phyloP scores from a whole-genome alignment of 2,797 vertebrate species.

The Myioborus melanocephalus region DNA sequence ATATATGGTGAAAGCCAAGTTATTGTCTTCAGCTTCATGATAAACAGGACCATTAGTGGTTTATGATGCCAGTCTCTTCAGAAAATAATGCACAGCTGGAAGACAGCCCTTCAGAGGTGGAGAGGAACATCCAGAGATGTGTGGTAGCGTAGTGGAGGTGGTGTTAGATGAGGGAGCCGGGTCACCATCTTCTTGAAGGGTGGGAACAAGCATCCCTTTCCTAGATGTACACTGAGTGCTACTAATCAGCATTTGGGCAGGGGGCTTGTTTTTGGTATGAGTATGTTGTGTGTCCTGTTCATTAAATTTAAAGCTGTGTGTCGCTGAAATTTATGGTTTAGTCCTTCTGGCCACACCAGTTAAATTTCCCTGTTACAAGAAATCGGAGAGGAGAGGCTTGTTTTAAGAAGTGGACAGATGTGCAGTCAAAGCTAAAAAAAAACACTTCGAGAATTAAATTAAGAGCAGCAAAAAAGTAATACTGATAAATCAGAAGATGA shows the following conservation, averaged over 20 bases:
- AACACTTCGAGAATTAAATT: neutral
- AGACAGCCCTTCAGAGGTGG: neutral
- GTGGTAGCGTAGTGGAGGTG: neutral
- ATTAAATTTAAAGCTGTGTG: neutral
- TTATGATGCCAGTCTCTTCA: neutral
- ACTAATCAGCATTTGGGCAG: neutral
- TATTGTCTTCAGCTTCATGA: neutral
- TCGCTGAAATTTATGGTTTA: neutral
- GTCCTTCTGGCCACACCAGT: neutral
- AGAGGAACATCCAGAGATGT: neutral
- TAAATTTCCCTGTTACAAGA: neutral
- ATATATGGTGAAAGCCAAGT: neutral
- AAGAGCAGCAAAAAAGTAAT: neutral
- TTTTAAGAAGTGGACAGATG: neutral
- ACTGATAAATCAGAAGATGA: neutral
- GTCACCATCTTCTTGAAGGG: neutral
- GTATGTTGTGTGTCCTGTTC: neutral
- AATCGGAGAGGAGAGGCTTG: neutral
- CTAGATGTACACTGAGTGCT: neutral
- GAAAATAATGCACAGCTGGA: neutral
- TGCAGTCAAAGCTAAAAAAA: neutral
- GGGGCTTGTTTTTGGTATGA: rapidly evolving
- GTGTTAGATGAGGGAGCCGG: rapidly evolving
- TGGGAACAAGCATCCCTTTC: rapidly evolving
- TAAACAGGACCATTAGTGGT: neutral